Base-by-base conservation (phyloP, 2,888 invertebrate species). In the Drosophila mettleri region DNA sequence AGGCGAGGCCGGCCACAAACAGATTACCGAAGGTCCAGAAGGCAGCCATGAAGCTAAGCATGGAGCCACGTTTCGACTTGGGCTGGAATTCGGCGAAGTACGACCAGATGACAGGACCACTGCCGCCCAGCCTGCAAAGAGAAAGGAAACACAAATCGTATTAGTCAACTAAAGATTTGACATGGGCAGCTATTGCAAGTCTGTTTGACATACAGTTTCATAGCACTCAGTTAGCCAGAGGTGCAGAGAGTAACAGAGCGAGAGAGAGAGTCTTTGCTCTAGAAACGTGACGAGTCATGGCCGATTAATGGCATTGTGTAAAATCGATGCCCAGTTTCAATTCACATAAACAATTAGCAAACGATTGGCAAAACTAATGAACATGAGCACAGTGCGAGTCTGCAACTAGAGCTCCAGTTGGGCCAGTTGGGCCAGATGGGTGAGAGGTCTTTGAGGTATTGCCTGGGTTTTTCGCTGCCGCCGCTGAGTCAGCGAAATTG, bases 21-120 rank as follows among this genome's bases (percentile, higher is more conserved):
- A 98, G 94, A 92, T 98, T 98, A 78, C 98, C 98, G 84, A 97
- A 94, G 63, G 98, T 98, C 98, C 98, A 98, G 93, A 98, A 98
- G 55, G 97, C 97, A 65, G 98, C 98, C 96, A 98, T 96, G 91
- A 97, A 96, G 86, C 97, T 97, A 83, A 98, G 93, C 97, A 98
- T 98, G 57, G 97, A 96, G 54, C 98, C 98, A 81, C 98, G 94
- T 91, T 96, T 97, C 80, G 95, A 94, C 93, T 97, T 97, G 62
- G 98, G 97, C 93, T 98, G 98, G 92, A 98, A 98, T 93, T 98
- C 98, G 69, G 97, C 97, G 92, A 97, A 98, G 93, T 98, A 98
- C 22, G 98, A 97, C 97, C 98, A 98, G 92, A 98, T 97, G 77
- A 98, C 97, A 66, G 98, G 98, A 91, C 98, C 92, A 65, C 92